phyloP scores from a whole-genome alignment of 2,888 invertebrate genomes.

The Chrysina gloriosa region DNA sequence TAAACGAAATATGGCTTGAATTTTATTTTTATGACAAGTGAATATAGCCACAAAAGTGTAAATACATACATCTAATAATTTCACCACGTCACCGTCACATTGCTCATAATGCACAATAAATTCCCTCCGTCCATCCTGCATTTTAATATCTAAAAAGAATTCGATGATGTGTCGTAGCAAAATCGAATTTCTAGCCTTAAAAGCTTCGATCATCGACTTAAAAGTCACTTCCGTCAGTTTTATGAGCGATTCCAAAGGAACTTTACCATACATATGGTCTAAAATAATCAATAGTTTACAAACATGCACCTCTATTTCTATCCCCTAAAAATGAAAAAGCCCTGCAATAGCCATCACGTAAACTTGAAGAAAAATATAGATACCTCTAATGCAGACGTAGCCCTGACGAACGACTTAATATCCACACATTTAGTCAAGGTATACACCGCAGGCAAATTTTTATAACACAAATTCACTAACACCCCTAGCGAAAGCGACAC shows the following conservation, averaged over 20 bases:
- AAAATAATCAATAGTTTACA: constrained; percentile 69
- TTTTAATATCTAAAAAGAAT: constrained; percentile 68
- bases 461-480: constrained; percentile 82
- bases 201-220: constrained; percentile 65
- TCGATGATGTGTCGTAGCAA: constrained; percentile 68
- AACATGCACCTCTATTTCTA: constrained; percentile 67
- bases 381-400: constrained; percentile 73
- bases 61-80: constrained; percentile 59
- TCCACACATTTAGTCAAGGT: constrained; percentile 79
- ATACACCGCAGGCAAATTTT: constrained; percentile 80
- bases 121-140: constrained; percentile 56
- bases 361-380: too few species aligned
- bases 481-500: constrained; percentile 73
- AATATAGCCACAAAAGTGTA: background rate
- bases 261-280: constrained; percentile 66
- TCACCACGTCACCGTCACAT: constrained; percentile 62
- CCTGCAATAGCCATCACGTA: background rate
- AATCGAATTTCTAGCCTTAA: constrained; percentile 64
- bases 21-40: background rate
- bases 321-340: constrained; percentile 57
- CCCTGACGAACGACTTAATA: constrained; percentile 74
- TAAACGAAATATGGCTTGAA: too few species aligned
- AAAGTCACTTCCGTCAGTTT: constrained; percentile 67
- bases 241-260: constrained; percentile 65
- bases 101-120: constrained; percentile 50